Evolutionary conservation across 2,888 invertebrate species (phyloP).

Genomic region (Anarsia innoxiella): DNA sequence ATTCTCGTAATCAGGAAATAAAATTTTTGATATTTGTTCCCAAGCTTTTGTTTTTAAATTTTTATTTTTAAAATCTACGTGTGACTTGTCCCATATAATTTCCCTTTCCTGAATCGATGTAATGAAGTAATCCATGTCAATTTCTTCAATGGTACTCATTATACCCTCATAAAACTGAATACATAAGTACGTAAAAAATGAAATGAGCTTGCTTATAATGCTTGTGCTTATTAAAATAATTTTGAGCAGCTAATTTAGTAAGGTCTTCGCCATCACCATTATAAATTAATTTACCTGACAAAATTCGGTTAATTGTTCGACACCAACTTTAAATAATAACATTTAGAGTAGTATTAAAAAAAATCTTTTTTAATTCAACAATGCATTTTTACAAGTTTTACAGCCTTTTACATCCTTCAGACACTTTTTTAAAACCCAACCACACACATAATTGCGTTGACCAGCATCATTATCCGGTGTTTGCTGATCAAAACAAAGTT

Average conservation of each 20-base stretch:
- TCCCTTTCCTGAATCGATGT: conserved; percentile 16
- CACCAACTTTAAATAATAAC: conserved; percentile 4
- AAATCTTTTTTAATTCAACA: neutral
- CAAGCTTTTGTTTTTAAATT: conserved; percentile 10
- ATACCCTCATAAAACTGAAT: conserved; percentile 14
- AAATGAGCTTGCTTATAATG: conserved; percentile 9
- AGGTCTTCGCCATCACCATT: conserved; percentile 2
- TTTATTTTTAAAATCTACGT: conserved; percentile 15
- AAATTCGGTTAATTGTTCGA: conserved; percentile 1
- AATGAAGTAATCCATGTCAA: conserved; percentile 15
- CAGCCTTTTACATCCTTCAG: conserved; percentile 14
- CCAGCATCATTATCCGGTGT: conserved; percentile 10
- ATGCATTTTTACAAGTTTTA: conserved; percentile 11
- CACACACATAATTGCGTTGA: conserved; percentile 23
- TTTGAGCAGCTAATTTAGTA: conserved; percentile 6
- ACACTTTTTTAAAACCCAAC: conserved; percentile 20
- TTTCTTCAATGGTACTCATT: conserved; percentile 14
- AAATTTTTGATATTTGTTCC: conserved; percentile 15
- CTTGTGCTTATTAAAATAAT: conserved; percentile 10
- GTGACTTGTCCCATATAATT: conserved; percentile 17
- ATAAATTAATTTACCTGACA: conserved; percentile 2
- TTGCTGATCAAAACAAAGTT: no score
- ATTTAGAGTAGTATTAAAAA: neutral
- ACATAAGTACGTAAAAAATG: conserved; percentile 11
- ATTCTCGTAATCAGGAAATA: conserved; percentile 19